Evolutionary conservation across 2,888 invertebrate species (phyloP).

Genomic region (Nipponacmea schrenckii): DNA sequence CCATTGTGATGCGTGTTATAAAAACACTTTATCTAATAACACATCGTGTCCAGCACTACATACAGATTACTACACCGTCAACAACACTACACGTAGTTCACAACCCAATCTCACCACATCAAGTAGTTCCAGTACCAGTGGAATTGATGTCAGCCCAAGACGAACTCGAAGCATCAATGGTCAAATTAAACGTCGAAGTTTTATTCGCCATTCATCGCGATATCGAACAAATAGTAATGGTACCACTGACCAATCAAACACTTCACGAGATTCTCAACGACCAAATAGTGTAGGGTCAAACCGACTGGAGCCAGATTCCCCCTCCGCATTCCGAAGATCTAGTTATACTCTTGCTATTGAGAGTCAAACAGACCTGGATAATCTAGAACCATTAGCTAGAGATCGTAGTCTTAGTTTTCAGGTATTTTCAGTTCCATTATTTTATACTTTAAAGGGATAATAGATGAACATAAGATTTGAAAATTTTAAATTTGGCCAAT

Average conservation of each 20-base stretch:
- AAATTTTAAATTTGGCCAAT: no score
- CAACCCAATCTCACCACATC: constrained; percentile 38
- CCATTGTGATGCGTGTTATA: constrained; percentile 8
- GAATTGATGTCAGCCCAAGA: constrained; percentile 40
- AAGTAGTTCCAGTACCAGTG: constrained; percentile 49
- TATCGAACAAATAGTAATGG: not conserved
- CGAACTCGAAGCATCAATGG: constrained; percentile 35
- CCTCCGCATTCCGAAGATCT: constrained; percentile 23
- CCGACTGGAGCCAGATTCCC: not conserved
- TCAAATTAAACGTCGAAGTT: constrained; percentile 28
- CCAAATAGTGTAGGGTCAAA: not conserved
- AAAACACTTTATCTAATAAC: constrained; percentile 11
- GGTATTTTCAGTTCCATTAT: no score
- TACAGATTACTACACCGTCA: constrained; percentile 3
- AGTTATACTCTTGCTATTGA: constrained; percentile 40
- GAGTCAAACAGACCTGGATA: constrained; percentile 24
- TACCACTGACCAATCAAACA: not conserved
- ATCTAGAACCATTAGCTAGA: constrained; percentile 23
- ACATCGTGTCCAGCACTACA: constrained; percentile 25
- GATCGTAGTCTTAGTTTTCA: constrained; percentile 40
- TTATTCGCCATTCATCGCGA: constrained; percentile 25
- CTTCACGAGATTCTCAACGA: not conserved
- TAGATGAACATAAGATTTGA: no score
- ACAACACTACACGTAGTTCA: not conserved
- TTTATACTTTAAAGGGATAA: no score